Evolutionary conservation across 2,888 invertebrate species (phyloP), one percentile per base, ranked within the genome.

Genomic region (Sphaerophoria taeniata): DNA sequence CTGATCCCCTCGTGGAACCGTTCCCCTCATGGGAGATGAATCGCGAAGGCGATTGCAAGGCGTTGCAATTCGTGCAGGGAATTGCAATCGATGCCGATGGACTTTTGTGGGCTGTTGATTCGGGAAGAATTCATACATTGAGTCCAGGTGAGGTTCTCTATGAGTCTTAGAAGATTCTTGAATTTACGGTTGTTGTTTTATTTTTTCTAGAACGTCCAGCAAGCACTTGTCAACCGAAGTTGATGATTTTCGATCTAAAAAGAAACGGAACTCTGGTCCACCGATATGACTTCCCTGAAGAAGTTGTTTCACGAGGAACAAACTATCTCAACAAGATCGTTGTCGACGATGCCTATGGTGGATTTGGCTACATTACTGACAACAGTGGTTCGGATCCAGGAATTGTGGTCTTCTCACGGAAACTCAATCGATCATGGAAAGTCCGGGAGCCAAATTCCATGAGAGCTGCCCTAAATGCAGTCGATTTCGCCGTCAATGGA

Each of bases 1-100:
- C 94, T n/a, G 92, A 94, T 70, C 95, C 94, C 16, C 92, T 93
- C 53, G 90, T 96, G 58, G 93, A 93, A 71, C 95, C 96, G 3
- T 96, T 94, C 90, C 96, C 96, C 80, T 94, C 93, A 86, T 96
- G 96, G 96, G 93, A 93, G 31, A 94, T 94, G 92, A 96, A 96
- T 89, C 91, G 92, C 16, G 83, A 95, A 58, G 95, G 95, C 0
- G 94, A 96, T 89, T 96, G 96, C 90, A 91, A 92, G 14, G 94
- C 95, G 0, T 92, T 96, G 80, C 96, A 96, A 90, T 95, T 95
- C 89, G 95, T 96, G 33, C 96, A 96, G 90, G 95, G 95, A 88
- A 92, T 96, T 87, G 96, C 96, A 89, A 94, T 96, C 60, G 96
- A 96, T 90, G 93, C 93, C 3, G 93, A 93, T 82, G 95, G 96